Conservation (phyloP, 2,797 vertebrate genomes). For the Spheniscus humboldti region DNA sequence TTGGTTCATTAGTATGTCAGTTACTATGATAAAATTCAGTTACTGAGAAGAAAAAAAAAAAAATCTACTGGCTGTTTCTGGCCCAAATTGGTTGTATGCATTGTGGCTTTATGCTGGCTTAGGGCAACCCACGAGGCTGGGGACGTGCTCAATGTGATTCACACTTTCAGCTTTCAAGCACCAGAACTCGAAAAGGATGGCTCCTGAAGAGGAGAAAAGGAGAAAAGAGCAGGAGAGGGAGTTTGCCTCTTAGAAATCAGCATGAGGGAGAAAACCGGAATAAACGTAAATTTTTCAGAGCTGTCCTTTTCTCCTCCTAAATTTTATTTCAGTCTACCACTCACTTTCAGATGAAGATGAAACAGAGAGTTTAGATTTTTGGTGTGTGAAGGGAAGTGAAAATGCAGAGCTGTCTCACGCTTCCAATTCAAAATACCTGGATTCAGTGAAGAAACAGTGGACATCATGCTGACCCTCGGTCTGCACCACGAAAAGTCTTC, state of each 20-base stretch:
- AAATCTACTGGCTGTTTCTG: neutral
- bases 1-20: neutral
- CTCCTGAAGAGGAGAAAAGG: neutral
- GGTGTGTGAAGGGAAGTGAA: neutral
- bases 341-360: neutral
- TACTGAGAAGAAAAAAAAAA: neutral
- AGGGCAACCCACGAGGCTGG: neutral
- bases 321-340: neutral
- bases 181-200: accelerated
- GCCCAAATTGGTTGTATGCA: neutral
- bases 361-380: neutral
- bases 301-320: neutral
- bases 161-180: neutral
- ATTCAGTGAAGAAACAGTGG: neutral
- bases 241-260: neutral
- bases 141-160: neutral
- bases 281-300: neutral
- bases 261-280: neutral
- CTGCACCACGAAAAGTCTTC: neutral
- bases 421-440: neutral
- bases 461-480: neutral
- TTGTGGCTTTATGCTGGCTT: neutral
- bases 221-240: neutral
- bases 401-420: accelerated
- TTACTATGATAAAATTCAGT: neutral